These are phyloP conservation scores for Microctonus aethiopoides DNA, from an alignment of 2,888 invertebrate genomes.

Conservation along the genomic window DNA sequence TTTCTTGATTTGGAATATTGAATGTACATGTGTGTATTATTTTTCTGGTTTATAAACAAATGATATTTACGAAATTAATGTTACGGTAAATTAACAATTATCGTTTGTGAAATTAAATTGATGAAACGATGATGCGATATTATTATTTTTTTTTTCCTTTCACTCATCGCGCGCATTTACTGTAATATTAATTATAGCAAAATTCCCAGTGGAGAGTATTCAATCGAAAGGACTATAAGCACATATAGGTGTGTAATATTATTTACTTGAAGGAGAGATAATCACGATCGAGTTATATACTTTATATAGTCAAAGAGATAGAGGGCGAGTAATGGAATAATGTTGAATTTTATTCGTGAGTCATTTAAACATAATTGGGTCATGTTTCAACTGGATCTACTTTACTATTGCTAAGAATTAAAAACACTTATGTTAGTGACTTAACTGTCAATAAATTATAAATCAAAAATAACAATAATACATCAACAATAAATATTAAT, in stretches of 20 bases:
- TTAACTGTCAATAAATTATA: neutral
- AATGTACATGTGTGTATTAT: neutral
- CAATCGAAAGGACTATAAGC: neutral
- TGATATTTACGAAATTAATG: neutral
- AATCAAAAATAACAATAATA: neutral
- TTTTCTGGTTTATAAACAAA: neutral
- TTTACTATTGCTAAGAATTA: neutral
- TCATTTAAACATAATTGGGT: constrained; percentile 13
- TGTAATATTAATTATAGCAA: constrained; percentile 7
- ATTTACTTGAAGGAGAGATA: constrained; percentile 5
- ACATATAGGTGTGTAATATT: constrained; percentile 3
- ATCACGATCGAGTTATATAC: constrained; percentile 9
- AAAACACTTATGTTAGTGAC: neutral
- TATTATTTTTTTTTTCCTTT: neutral
- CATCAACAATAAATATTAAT: no score
- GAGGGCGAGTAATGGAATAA: neutral
- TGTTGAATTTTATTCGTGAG: neutral
- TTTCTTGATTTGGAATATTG: neutral
- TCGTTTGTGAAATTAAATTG: neutral
- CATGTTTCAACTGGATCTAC: constrained; percentile 4
- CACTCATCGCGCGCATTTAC: neutral
- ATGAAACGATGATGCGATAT: neutral
- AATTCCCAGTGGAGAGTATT: neutral
- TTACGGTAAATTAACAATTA: neutral
- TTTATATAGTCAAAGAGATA: neutral